These are phyloP conservation scores for Rhinella marina DNA, from an alignment of 2,797 vertebrate genomes.

Conservation along the genomic window DNA sequence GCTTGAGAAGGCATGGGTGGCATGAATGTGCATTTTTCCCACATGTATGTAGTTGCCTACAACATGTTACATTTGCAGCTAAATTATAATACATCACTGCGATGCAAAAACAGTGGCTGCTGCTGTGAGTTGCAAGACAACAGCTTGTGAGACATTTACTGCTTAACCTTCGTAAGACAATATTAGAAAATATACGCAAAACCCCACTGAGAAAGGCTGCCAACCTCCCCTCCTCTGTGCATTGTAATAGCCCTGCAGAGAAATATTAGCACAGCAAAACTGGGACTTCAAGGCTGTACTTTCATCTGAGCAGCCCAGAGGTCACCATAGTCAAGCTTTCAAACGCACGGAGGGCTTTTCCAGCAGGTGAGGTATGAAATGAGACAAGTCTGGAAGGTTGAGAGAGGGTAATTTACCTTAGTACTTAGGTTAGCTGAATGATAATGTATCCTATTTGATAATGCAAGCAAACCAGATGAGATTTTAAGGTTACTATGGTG, in stretches of 20 bases:
- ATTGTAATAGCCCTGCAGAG: conserved; percentile 44
- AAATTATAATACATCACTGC: background rate
- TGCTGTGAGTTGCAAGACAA: conserved; percentile 20
- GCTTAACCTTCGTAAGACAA: conserved; percentile 29
- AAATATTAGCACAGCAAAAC: conserved; percentile 63
- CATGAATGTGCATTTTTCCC: conserved; percentile 80
- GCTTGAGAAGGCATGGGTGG: conserved; percentile 77
- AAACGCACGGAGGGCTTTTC: conserved; percentile 64
- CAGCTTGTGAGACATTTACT: conserved; percentile 10
- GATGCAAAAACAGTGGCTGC: background rate
- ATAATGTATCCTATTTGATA: conserved; percentile 21
- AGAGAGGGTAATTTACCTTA: conserved; percentile 60
- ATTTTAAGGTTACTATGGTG: conserved; percentile 48
- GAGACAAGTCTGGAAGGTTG: conserved; percentile 60
- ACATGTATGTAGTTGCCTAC: background rate
- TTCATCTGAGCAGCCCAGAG: conserved; percentile 40
- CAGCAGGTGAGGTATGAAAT: conserved; percentile 34
- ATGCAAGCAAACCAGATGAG: conserved; percentile 45
- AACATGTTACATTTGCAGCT: conserved; percentile 4
- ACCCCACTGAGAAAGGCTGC: conserved; percentile 55
- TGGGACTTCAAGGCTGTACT: background rate
- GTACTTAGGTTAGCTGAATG: conserved; percentile 62
- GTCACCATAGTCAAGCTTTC: conserved; percentile 59
- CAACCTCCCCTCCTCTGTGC: conserved; percentile 63
- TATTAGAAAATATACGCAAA: conserved; percentile 22